phyloP scores from a whole-genome alignment of 1,140 invertebrate genomes.

The Bombus waltoni region DNA sequence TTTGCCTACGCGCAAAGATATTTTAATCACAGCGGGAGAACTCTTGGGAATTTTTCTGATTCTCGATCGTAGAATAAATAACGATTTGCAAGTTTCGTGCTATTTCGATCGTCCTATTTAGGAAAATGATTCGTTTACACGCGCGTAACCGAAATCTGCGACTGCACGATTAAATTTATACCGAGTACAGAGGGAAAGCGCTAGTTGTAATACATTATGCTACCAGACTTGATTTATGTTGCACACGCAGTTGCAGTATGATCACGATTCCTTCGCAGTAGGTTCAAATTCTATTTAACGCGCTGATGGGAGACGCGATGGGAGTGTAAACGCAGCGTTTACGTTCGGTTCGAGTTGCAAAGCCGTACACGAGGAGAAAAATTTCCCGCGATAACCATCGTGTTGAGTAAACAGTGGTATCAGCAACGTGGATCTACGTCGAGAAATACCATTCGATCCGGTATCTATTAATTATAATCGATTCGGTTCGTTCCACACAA shows the following conservation, averaged over 20 bases:
- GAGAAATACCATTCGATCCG: neutral
- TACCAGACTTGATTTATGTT: conserved; percentile 29
- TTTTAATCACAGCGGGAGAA: no score
- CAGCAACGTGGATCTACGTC: neutral
- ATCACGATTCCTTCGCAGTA: conserved; percentile 28
- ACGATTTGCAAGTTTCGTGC: neutral
- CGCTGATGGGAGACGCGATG: conserved; percentile 31
- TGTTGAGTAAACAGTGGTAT: neutral
- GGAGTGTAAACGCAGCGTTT: conserved; percentile 37
- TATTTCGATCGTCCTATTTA: no score
- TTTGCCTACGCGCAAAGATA: no score
- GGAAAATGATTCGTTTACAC: no score
- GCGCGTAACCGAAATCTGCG: neutral
- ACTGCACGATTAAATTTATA: conserved; percentile 1
- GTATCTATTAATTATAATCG: neutral
- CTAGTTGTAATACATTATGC: conserved; percentile 4
- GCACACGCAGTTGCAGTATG: conserved; percentile 9
- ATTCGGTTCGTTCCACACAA: neutral
- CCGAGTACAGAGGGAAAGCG: conserved; percentile 15
- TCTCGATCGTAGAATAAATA: neutral
- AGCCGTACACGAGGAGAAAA: neutral
- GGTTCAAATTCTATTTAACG: conserved; percentile 38
- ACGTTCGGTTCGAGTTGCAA: neutral
- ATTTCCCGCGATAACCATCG: conserved; percentile 2
- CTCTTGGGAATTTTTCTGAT: no score